Evolutionary conservation across 2,113 vertebrate genomes (phyloP).

Genomic region (Reinhardtius hippoglossoides): DNA sequence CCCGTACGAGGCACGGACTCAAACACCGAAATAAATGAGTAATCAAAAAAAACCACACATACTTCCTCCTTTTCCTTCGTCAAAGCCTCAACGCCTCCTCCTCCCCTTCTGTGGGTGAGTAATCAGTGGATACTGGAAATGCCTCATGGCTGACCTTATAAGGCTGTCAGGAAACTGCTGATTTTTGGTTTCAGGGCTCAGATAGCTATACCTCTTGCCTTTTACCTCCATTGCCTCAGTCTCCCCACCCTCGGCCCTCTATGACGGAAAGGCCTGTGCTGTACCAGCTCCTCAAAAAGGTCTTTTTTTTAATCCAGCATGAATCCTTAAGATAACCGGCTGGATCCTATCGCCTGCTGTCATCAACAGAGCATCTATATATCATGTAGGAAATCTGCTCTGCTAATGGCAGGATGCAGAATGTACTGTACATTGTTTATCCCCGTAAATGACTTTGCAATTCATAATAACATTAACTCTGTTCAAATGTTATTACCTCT

Average conservation of each 20-base stretch:
- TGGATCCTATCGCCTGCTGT: slow-evolving; percentile 3
- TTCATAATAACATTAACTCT: no score
- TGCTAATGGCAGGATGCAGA: slow-evolving; percentile 9
- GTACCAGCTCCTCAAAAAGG: slow-evolving; percentile 25
- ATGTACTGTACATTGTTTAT: background rate
- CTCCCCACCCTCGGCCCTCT: slow-evolving; percentile 29
- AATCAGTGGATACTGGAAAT: slow-evolving; percentile 63
- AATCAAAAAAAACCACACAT: slow-evolving; percentile 6
- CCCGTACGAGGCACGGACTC: background rate
- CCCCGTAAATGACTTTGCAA: no score
- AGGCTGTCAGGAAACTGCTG: slow-evolving; percentile 68
- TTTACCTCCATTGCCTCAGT: slow-evolving; percentile 16
- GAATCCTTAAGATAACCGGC: slow-evolving; percentile 33
- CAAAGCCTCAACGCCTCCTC: background rate
- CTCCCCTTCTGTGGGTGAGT: slow-evolving; percentile 30
- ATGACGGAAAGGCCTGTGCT: slow-evolving; percentile 23
- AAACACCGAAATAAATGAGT: background rate
- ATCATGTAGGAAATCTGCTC: background rate
- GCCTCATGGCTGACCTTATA: slow-evolving; percentile 64
- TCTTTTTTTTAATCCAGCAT: slow-evolving; percentile 12
- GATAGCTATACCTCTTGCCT: slow-evolving; percentile 19
- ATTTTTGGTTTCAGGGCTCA: slow-evolving; percentile 63
- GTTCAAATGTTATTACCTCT: no score
- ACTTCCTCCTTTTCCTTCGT: slow-evolving; percentile 1
- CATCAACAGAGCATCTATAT: background rate